Percentiles rank a stretch among this genome's conserved stretches.
phyloP scores from a whole-genome alignment of 2,113 vertebrate genomes.

The Motacilla alba region DNA sequence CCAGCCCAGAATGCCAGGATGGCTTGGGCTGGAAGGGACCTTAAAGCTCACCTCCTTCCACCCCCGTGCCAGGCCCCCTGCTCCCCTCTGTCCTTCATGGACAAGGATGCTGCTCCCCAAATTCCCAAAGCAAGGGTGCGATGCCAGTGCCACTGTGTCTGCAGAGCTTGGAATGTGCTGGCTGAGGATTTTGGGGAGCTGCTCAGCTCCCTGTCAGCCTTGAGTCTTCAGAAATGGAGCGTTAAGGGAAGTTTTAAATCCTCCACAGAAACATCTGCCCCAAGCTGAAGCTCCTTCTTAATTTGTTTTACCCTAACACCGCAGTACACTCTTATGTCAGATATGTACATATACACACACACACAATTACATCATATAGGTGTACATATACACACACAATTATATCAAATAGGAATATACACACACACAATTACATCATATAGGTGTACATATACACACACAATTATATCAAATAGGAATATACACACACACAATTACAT shows the following conservation, averaged over 20 bases:
- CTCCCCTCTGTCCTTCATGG: background rate
- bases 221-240: background rate
- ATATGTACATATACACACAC: no score
- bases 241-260: background rate
- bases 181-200: background rate
- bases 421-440: background rate
- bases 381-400: background rate
- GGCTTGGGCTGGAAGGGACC: background rate
- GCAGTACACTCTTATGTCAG: background rate
- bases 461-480: background rate
- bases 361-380: background rate
- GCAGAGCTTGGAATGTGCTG: background rate
- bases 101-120: background rate
- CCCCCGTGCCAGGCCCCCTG: background rate
- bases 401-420: background rate
- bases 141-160: rapidly evolving
- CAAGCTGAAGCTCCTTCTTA: background rate
- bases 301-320: background rate
- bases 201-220: background rate
- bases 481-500: background rate
- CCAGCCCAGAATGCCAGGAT: background rate
- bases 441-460: rapidly evolving
- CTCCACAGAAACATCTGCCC: background rate
- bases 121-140: background rate
- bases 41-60: background rate